Conservation (phyloP, 2,888 invertebrate species). For the Calephelis perditalis region DNA sequence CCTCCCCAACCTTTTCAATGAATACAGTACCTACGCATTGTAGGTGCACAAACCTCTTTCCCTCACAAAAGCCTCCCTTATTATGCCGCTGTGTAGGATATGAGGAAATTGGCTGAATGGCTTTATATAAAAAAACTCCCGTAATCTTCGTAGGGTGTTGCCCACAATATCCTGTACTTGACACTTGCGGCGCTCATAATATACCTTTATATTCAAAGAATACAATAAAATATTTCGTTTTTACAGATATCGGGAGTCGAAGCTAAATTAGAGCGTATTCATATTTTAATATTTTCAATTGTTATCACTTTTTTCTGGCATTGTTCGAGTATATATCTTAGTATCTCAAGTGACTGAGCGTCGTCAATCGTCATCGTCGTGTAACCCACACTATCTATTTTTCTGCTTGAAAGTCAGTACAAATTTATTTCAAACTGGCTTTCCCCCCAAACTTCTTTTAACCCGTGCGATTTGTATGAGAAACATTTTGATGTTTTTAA, state of each 20-base stretch:
- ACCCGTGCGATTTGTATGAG: no score
- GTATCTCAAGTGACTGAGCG: no score
- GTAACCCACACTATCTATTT: no score
- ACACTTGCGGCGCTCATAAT: slow-evolving; percentile 48
- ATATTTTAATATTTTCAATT: no score
- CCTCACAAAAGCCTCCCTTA: slow-evolving; percentile 72
- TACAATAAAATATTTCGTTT: slow-evolving; percentile 30
- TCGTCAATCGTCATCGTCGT: no score
- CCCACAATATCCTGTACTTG: slow-evolving; percentile 66
- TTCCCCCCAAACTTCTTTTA: no score
- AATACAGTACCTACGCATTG: slow-evolving; percentile 61
- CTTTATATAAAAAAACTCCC: slow-evolving; percentile 73
- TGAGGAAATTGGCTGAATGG: slow-evolving; percentile 76
- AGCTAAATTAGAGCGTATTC: neutral
- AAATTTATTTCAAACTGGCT: no score
- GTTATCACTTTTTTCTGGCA: no score
- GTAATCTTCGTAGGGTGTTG: slow-evolving; percentile 66
- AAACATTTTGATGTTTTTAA: no score
- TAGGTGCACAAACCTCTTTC: slow-evolving; percentile 69
- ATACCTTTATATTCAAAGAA: slow-evolving; percentile 37
- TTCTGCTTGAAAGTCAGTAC: no score
- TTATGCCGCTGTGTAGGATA: slow-evolving; percentile 72
- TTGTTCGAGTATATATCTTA: no score
- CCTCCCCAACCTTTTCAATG: slow-evolving; percentile 49
- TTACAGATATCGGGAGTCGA: slow-evolving; percentile 15